A percentile compares a stretch with the other conserved stretches of the same genome.
These are phyloP conservation scores for Denticeps clupeoides DNA, from an alignment of 2,797 vertebrate genomes.

Conservation along the genomic window DNA sequence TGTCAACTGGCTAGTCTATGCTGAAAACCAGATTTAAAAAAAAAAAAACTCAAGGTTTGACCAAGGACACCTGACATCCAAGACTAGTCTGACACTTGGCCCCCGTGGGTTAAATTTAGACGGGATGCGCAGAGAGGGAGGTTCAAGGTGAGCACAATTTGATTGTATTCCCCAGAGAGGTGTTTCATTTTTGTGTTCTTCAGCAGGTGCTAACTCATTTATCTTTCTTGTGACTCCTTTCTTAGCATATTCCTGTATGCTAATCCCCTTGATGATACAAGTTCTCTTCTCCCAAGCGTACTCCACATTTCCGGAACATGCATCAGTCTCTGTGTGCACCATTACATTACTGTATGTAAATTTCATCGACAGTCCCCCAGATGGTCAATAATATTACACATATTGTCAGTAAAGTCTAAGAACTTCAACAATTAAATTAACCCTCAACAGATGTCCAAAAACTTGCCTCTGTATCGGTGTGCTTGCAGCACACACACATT, in stretches of 20 bases:
- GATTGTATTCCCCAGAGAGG: conserved; percentile 57
- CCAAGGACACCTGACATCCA: conserved; percentile 17
- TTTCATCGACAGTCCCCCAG: no score
- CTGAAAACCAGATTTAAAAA: not conserved
- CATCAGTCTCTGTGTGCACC: conserved; percentile 49
- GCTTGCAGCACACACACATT: not conserved
- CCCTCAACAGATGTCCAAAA: no score
- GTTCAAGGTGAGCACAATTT: conserved; percentile 64
- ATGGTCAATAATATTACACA: no score
- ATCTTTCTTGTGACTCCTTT: conserved; percentile 54
- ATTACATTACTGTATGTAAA: conserved; percentile 50
- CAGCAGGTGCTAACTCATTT: conserved; percentile 58
- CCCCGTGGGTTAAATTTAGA: conserved; percentile 59
- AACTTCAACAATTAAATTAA: conserved; percentile 5
- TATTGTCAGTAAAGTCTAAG: no score
- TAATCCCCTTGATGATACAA: conserved; percentile 62
- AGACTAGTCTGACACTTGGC: conserved; percentile 37
- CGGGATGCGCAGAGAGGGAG: conserved; percentile 43
- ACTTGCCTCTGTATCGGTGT: no score
- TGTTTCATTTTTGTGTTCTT: conserved; percentile 58
- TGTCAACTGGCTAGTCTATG: no score
- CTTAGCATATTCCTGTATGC: conserved; percentile 54
- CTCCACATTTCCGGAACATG: conserved; percentile 33
- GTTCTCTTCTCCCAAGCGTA: conserved; percentile 50
- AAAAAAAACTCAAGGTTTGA: not conserved